phyloP scores from a whole-genome alignment of 2,888 invertebrate species.

The Saturnia japonica region DNA sequence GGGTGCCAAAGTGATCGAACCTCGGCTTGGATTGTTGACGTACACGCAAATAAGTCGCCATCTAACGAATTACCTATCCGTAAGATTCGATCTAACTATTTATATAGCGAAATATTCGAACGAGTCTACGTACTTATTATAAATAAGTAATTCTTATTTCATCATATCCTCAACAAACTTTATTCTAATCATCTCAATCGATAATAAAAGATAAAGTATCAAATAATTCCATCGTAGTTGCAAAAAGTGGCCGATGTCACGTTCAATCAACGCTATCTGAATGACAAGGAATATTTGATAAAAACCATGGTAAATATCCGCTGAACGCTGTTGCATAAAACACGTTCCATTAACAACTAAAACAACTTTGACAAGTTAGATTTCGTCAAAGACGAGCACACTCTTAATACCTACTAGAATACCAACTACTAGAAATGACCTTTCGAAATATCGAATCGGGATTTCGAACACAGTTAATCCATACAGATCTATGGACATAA shows the following conservation, averaged over 20 bases:
- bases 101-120: neutral
- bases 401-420: too few relatives aligned
- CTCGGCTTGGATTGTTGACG: too few relatives aligned
- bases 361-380: too few relatives aligned
- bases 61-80: too few relatives aligned
- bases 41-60: too few relatives aligned
- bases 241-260: neutral
- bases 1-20: too few relatives aligned
- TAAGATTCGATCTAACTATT: too few relatives aligned
- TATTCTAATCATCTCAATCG: neutral
- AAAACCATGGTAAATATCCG: neutral
- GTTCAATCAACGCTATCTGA: neutral
- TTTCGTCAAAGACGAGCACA: too few relatives aligned
- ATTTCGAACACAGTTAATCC: too few relatives aligned
- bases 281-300: neutral
- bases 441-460: too few relatives aligned
- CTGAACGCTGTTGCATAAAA: neutral
- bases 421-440: too few relatives aligned
- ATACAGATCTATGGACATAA: too few relatives aligned
- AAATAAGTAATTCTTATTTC: neutral
- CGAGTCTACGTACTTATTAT: neutral
- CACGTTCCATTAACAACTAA: neutral
- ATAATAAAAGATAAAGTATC: neutral
- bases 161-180: neutral
- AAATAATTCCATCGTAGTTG: neutral